These are phyloP conservation scores for Manacus vitellinus DNA, from an alignment of 2,113 vertebrate genomes.

Conservation along the genomic window DNA sequence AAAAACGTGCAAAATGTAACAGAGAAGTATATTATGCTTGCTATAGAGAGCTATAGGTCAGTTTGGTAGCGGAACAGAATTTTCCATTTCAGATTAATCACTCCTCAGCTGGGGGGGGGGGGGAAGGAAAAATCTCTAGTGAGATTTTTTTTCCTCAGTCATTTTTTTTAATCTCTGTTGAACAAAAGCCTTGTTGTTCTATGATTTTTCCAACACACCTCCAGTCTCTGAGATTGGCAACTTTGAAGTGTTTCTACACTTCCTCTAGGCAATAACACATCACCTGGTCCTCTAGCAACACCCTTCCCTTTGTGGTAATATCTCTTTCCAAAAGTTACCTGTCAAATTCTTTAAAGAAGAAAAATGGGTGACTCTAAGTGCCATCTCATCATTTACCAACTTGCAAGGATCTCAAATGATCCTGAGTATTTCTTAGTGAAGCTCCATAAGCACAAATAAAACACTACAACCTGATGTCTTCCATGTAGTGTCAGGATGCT, in stretches of 20 bases:
- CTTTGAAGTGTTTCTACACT: not conserved
- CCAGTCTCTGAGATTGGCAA: not conserved
- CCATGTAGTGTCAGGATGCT: rapidly evolving
- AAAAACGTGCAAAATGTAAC: not conserved
- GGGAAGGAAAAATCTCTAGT: not conserved
- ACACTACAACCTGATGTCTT: not conserved
- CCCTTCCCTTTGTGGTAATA: not conserved
- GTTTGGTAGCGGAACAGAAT: not conserved
- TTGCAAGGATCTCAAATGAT: not conserved
- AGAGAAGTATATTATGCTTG: not conserved
- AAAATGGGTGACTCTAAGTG: rapidly evolving
- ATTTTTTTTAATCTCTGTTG: not conserved
- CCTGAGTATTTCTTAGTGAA: not conserved
- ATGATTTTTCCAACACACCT: not conserved
- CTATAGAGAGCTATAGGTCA: not conserved
- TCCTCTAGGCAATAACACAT: not conserved
- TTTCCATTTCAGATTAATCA: not conserved
- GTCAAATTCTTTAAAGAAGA: not conserved
- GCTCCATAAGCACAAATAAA: not conserved
- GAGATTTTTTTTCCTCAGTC: not conserved
- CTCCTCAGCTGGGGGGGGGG: not conserved
- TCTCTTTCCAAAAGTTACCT: not conserved
- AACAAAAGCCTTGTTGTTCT: not conserved
- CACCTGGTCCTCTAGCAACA: not conserved
- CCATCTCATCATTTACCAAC: not conserved